Evolutionary conservation across 1,140 invertebrate species (phyloP).

Genomic region (Eubasilissa regina): DNA sequence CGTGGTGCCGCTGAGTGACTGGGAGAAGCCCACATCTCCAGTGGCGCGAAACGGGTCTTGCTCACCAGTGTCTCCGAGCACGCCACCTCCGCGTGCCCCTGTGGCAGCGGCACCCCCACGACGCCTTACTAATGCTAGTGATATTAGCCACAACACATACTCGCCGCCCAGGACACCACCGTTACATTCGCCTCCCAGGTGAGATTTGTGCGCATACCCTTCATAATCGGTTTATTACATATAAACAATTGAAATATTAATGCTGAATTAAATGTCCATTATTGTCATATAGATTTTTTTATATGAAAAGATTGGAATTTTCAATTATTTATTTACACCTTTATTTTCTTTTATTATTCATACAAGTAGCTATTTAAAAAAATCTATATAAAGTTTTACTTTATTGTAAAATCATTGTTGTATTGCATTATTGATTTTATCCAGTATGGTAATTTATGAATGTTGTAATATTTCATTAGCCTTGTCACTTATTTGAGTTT

Average conservation of each 20-base stretch:
- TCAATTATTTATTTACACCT: too few relatives aligned
- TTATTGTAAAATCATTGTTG: too few relatives aligned
- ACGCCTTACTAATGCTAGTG: constrained; percentile 60
- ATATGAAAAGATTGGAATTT: too few relatives aligned
- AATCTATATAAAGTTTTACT: too few relatives aligned
- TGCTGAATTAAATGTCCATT: too few relatives aligned
- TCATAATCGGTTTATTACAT: neutral
- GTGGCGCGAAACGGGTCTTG: constrained; percentile 68
- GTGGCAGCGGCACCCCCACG: constrained; percentile 65
- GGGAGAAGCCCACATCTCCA: constrained; percentile 69
- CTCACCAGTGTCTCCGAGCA: constrained; percentile 76
- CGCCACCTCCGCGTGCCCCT: constrained; percentile 67
- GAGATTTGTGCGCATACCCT: neutral
- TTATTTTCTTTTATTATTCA: too few relatives aligned
- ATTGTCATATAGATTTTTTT: too few relatives aligned
- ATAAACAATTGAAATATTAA: neutral
- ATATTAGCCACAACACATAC: constrained; percentile 61
- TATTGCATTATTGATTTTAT: too few relatives aligned
- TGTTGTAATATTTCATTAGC: too few relatives aligned
- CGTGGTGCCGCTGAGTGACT: constrained; percentile 68
- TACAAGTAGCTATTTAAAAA: too few relatives aligned
- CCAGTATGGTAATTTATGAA: too few relatives aligned
- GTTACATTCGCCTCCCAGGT: constrained; percentile 53
- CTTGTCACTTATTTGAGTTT: too few relatives aligned
- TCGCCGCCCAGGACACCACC: constrained; percentile 60